phyloP scores from a whole-genome alignment of 2,888 invertebrate species.

The Diachrysia chrysitis region DNA sequence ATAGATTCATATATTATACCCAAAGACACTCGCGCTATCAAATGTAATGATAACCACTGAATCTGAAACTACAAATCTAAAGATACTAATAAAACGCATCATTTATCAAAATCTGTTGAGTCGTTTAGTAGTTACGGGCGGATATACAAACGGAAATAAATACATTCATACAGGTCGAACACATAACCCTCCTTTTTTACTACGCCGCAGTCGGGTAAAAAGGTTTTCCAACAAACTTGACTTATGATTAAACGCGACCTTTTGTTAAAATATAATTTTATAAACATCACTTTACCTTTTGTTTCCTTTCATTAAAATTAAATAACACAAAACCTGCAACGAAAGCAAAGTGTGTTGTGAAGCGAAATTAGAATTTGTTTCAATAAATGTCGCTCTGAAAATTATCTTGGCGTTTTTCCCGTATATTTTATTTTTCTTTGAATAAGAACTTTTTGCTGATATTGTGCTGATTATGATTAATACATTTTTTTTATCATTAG shows the following conservation, averaged over 20 bases:
- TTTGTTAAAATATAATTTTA: slow-evolving; percentile 24
- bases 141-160: too few relatives aligned
- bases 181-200: too few relatives aligned
- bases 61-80: too few relatives aligned
- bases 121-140: too few relatives aligned
- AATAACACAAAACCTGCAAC: slow-evolving; percentile 3
- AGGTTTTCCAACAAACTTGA: slow-evolving; percentile 45
- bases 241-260: slow-evolving; percentile 29
- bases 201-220: too few relatives aligned
- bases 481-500: not conserved
- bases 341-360: not conserved
- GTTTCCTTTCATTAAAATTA: slow-evolving; percentile 16
- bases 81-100: too few relatives aligned
- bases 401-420: not conserved
- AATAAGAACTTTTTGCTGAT: not conserved
- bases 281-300: not conserved
- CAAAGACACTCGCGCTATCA: too few relatives aligned
- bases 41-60: too few relatives aligned
- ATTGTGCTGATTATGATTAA: slow-evolving; percentile 11
- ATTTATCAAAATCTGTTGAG: too few relatives aligned
- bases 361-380: slow-evolving; percentile 11
- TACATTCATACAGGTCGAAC: too few relatives aligned
- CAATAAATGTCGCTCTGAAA: slow-evolving; percentile 9
- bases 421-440: not conserved
- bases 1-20: too few relatives aligned